Evolutionary conservation across 2,888 invertebrate genomes (phyloP), one percentile per base, ranked within the genome.

Genomic region (Eremobia ochroleuca): DNA sequence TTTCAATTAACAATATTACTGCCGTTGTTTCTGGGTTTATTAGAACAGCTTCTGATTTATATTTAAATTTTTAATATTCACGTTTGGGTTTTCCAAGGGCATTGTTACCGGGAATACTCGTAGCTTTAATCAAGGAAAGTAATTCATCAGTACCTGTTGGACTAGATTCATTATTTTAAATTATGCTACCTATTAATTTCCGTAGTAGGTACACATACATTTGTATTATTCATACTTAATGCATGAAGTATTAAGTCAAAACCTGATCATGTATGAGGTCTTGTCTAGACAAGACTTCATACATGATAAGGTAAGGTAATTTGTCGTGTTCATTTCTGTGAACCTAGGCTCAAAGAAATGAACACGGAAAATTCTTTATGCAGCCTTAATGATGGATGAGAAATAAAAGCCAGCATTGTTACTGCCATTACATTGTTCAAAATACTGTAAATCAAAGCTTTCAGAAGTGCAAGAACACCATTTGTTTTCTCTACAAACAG

Each of bases 401-500:
- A 74, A 79, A 62, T 55, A 75, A 62, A 69, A 67, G 34, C 37
- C 11, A 49, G 55, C 55, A 66, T 73, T 84, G 40, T 80, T 69
- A 52, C 55, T 40, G 31, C 31, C 58, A 62, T 73, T 62, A 69
- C 72, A 69, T 73, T 66, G 77, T 81, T 68, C 73, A 69, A 77
- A 76, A 82, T 72, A 61, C 67, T 81, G 59, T 64, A 66, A 73
- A 87, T 82, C 80, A 87, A 76, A 82, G 70, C 73, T 87, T 80
- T 84, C 67, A 83, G 79, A 79, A 86, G 81, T 80, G 76, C 77
- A 82, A 75, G 81, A 87, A 79, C 79, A 79, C 76, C 75, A 85
- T 87, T 87, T 87, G 81, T 87, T 87, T 88, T 83, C 78, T 83
- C 73, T 78, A 65, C 78, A 87, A 85, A 87, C 81, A 77, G 65